Evolutionary conservation across 2,888 invertebrate genomes (phyloP), one percentile per base, ranked within the genome.

Genomic region (Ophion ventricosus): DNA sequence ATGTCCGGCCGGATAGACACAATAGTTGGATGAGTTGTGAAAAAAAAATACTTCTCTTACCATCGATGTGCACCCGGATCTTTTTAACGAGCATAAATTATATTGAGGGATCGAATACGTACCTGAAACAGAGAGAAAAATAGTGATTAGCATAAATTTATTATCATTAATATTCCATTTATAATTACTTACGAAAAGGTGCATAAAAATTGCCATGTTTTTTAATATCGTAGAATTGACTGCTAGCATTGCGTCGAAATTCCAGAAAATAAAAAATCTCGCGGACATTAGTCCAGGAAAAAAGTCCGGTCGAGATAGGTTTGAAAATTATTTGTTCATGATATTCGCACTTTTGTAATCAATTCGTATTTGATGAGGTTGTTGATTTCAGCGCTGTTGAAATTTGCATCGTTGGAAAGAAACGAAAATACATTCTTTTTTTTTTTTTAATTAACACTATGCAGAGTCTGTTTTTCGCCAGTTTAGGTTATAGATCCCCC

Each of bases 91-190:
- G 29, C 49, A 23, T 57, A 17, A 26, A 35, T 57, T 61, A 72
- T 75, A 79, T 67, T n/a, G 70, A 54, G 14, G 57, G 25, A 81
- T 57, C 61, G 35, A 81, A 89, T 91, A 90, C 91, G 88, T 91
- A 91, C 91, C 90, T 91, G 90, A 78, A 91, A 90, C 89, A 89
- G 66, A 88, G 75, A 86, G 75, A 82, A 67, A 74, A 40, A 80
- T 43, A 57, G 54, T 40, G 11, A 49, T 67, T 17, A 40, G 1
- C 40, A 25, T 17, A 17, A 2, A 17, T 49, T 49, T 49, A 4
- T 14, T 17, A 14, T 14, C 3, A 49, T 49, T 63, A 29, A 23
- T 23, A 54, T 2, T 63, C 29, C 20, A 64, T 64, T 20, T 4
- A 23, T 29, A 64, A 75, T 67, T 67, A 25, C 1, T 25, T 4